Conservation (phyloP, 35 echinoderm and acorn worm species). For the Diadema setosum region DNA sequence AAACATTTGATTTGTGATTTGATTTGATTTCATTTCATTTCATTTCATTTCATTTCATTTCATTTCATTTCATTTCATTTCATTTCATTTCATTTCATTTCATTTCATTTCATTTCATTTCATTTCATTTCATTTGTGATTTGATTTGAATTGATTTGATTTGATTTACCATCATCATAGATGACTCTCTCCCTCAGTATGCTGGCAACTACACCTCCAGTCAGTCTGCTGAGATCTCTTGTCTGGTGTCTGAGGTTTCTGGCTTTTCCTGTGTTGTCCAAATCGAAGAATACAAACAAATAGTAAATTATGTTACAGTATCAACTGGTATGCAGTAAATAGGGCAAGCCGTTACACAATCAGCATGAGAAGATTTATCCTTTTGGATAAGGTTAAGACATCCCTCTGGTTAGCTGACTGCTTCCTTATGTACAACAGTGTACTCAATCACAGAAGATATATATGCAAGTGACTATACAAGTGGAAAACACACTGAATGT, state of each 20-base stretch:
- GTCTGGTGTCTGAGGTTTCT: conserved; percentile 6
- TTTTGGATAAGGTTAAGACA: background rate
- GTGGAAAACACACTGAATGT: no score
- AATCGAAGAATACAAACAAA: background rate
- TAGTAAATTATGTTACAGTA: background rate
- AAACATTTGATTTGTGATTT: background rate
- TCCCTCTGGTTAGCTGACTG: no score
- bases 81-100: background rate
- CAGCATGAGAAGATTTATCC: background rate
- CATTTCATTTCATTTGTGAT: background rate
- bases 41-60: background rate
- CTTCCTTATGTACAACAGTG: no score
- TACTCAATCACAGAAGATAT: no score
- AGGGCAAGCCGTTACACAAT: background rate
- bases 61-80: background rate
- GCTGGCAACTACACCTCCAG: conserved; percentile 10
- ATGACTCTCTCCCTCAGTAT: conserved; percentile 54
- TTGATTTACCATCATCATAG: conserved; percentile 56
- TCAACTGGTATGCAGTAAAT: background rate
- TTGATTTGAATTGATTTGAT: background rate
- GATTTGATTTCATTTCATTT: background rate
- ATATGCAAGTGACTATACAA: no score
- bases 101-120: background rate
- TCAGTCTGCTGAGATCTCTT: conserved; percentile 36
- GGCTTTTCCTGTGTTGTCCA: background rate